Evolutionary conservation across 1,140 invertebrate species (phyloP).

Genomic region (Thalassaphorura encarpata): DNA sequence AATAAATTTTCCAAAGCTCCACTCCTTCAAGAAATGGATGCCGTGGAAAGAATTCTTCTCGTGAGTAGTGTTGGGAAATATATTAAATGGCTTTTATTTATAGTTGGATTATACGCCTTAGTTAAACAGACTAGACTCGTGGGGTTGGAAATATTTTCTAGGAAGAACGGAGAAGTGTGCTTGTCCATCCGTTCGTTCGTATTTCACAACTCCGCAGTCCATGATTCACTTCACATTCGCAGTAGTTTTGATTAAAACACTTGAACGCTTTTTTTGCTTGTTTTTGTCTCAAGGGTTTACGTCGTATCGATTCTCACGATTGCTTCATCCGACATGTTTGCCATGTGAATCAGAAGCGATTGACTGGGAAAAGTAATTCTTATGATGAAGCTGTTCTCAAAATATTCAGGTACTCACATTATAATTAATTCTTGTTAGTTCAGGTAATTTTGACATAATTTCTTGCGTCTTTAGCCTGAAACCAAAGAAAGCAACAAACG

Average conservation of each 20-base stretch:
- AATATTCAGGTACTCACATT: conserved; percentile 29
- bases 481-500: conserved; percentile 12
- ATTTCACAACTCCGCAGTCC: not conserved
- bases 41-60: conserved; percentile 24
- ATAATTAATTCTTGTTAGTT: no score
- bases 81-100: no score
- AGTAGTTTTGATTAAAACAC: not conserved
- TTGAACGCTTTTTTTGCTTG: not conserved
- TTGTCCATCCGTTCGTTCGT: not conserved
- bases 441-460: no score
- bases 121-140: no score
- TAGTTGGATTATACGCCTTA: no score
- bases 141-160: no score
- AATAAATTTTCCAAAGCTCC: conserved; percentile 14
- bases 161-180: no score
- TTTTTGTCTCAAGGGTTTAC: conserved; percentile 21
- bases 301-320: conserved; percentile 26
- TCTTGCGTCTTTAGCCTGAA: not conserved
- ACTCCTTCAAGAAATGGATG: conserved; percentile 26
- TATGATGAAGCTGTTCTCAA: conserved; percentile 19
- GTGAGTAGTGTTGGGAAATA: conserved; percentile 10
- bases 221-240: not conserved
- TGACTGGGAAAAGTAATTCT: conserved; percentile 11
- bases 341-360: conserved; percentile 25
- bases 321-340: conserved; percentile 30